A percentile compares a stretch with the other conserved stretches of the same genome.
Evolutionary conservation across 2,888 invertebrate genomes (phyloP).

Genomic region (Anoncus sp.): DNA sequence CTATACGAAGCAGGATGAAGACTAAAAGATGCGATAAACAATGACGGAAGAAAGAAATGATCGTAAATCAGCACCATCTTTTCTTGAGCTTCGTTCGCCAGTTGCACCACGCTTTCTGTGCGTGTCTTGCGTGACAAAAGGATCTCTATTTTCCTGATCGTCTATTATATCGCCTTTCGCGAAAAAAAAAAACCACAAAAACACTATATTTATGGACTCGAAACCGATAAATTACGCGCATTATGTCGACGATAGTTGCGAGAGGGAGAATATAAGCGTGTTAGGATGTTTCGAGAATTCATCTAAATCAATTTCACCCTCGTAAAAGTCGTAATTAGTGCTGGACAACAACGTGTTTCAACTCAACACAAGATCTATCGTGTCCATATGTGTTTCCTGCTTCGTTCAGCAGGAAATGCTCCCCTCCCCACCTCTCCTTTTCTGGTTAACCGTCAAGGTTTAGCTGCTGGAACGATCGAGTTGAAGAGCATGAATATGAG

Average conservation of each 20-base stretch:
- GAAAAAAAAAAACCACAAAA: constrained; percentile 57
- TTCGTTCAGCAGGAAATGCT: constrained; percentile 25
- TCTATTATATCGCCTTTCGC: constrained; percentile 34
- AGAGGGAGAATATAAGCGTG: constrained; percentile 16
- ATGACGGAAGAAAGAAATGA: constrained; percentile 46
- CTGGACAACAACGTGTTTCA: constrained; percentile 44
- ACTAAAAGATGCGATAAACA: constrained; percentile 23
- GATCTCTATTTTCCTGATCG: constrained; percentile 25
- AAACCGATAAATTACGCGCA: constrained; percentile 37
- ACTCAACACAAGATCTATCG: constrained; percentile 34
- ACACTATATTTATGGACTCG: constrained; percentile 56
- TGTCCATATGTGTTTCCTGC: constrained; percentile 50
- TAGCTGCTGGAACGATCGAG: neutral
- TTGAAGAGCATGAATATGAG: neutral
- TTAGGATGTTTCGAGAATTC: constrained; percentile 46
- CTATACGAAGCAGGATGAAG: neutral
- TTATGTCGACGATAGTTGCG: constrained; percentile 29
- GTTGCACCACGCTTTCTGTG: constrained; percentile 38
- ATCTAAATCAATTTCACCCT: constrained; percentile 57
- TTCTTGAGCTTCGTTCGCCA: constrained; percentile 38
- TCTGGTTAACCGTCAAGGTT: neutral
- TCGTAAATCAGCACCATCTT: constrained; percentile 61
- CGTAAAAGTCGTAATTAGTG: constrained; percentile 63
- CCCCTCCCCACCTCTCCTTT: too few species aligned
- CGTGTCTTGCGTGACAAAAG: constrained; percentile 62